A percentile compares a stretch with the other conserved stretches of the same genome.
phyloP scores from a whole-genome alignment of 2,113 vertebrate genomes.

The Dendrocopos noguchii region DNA sequence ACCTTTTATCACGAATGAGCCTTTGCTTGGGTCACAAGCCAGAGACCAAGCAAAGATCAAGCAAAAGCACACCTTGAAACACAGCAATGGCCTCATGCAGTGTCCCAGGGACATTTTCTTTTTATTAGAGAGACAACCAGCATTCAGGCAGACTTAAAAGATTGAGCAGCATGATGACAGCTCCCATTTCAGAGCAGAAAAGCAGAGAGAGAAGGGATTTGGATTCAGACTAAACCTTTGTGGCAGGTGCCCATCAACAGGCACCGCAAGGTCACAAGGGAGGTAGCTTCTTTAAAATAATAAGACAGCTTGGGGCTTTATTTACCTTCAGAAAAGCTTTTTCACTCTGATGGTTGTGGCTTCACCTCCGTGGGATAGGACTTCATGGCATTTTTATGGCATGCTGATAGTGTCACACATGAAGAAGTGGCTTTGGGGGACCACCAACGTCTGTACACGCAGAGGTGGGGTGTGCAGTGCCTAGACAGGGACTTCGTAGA shows the following conservation, averaged over 20 bases:
- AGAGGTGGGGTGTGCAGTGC: not conserved
- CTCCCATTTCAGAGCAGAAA: constrained; percentile 44
- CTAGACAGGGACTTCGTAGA: not conserved
- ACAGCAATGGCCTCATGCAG: not conserved
- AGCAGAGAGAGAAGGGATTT: constrained; percentile 51
- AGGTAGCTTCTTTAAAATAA: constrained; percentile 24
- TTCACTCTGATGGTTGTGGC: not conserved
- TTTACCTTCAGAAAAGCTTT: not conserved
- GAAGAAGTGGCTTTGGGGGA: not conserved
- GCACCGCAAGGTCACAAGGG: constrained; percentile 23
- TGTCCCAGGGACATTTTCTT: not conserved
- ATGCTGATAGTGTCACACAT: not conserved
- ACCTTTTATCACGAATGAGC: not conserved
- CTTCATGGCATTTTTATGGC: not conserved
- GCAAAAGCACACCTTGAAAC: not conserved
- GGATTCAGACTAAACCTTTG: constrained; percentile 52
- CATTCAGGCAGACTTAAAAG: constrained; percentile 61
- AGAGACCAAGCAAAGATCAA: not conserved
- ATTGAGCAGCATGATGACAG: constrained; percentile 60
- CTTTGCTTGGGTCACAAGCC: not conserved
- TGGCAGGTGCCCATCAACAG: constrained; percentile 17
- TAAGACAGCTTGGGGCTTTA: not conserved
- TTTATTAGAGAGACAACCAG: not conserved
- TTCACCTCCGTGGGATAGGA: not conserved
- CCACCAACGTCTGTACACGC: too few relatives aligned